Evolutionary conservation across 2,888 invertebrate genomes (phyloP).

Genomic region (Metallyticus violacea): DNA sequence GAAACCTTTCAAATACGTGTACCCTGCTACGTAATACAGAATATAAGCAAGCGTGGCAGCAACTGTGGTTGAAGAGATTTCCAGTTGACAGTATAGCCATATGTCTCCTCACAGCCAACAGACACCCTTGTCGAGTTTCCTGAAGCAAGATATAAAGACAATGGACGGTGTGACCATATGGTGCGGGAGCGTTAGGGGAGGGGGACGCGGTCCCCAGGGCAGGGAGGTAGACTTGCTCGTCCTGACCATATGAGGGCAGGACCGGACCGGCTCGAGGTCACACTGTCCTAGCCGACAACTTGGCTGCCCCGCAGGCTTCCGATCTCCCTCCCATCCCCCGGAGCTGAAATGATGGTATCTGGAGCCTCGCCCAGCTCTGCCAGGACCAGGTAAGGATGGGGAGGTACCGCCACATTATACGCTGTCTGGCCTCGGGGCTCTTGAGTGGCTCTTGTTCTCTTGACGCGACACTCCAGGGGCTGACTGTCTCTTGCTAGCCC

Average conservation of each 20-base stretch:
- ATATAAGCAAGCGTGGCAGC: no score
- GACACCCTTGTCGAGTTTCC: not conserved
- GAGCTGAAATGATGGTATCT: not conserved
- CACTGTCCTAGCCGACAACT: constrained; percentile 8
- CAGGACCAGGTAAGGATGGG: not conserved
- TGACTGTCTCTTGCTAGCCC: not conserved
- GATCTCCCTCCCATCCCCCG: not conserved
- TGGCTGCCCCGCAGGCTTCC: not conserved
- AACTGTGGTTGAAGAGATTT: no score
- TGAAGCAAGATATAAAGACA: not conserved
- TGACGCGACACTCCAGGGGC: not conserved
- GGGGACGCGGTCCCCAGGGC: constrained; percentile 10
- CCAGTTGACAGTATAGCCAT: not conserved
- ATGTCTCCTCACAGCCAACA: not conserved
- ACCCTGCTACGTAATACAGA: no score
- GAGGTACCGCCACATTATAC: not conserved
- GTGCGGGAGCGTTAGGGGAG: not conserved
- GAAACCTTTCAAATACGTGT: no score
- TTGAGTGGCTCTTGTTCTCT: not conserved
- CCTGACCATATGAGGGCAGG: constrained; percentile 28
- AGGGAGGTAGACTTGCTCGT: constrained; percentile 28
- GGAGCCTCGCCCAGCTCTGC: not conserved
- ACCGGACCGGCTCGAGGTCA: constrained; percentile 26
- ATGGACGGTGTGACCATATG: not conserved
- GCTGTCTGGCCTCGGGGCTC: not conserved